Conservation (phyloP, 2,113 vertebrate species). For the Myxocyprinus asiaticus region DNA sequence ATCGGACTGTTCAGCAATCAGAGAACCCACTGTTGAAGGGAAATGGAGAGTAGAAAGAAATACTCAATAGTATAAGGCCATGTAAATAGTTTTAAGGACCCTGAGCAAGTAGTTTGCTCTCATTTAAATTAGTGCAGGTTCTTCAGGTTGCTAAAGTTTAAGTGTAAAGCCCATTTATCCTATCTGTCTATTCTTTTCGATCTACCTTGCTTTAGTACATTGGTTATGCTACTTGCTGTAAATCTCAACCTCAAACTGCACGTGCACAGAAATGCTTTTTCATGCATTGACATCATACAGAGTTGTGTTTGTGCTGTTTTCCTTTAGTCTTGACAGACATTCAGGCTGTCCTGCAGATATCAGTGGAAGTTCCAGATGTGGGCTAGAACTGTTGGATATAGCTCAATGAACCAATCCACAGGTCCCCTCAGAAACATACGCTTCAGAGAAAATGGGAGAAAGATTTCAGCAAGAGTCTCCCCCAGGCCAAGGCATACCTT, state of each 20-base stretch:
- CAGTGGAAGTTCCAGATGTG: conserved; percentile 1
- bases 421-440: conserved; percentile 31
- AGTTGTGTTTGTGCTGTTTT: conserved; percentile 28
- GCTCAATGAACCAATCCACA: conserved; percentile 34
- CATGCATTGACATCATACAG: background rate
- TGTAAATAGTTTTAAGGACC: conserved; percentile 52
- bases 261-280: background rate
- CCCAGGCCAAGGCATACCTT: background rate
- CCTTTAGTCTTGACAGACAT: background rate
- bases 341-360: conserved; percentile 16
- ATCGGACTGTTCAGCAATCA: too few species aligned
- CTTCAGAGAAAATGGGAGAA: conserved; percentile 19
- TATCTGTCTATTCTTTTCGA: background rate
- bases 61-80: conserved; percentile 48
- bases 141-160: conserved; percentile 28
- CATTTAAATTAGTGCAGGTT: conserved; percentile 45
- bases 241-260: background rate
- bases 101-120: conserved; percentile 44
- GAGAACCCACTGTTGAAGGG: too few species aligned
- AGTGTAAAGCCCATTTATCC: conserved; percentile 34
- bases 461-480: conserved; percentile 15
- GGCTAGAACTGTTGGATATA: conserved; percentile 7
- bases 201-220: background rate
- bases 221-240: background rate
- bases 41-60: too few species aligned